Percentiles rank a stretch among this genome's conserved stretches.
Evolutionary conservation across 2,113 vertebrate species (phyloP).

Genomic region (Ochotona princeps): DNA sequence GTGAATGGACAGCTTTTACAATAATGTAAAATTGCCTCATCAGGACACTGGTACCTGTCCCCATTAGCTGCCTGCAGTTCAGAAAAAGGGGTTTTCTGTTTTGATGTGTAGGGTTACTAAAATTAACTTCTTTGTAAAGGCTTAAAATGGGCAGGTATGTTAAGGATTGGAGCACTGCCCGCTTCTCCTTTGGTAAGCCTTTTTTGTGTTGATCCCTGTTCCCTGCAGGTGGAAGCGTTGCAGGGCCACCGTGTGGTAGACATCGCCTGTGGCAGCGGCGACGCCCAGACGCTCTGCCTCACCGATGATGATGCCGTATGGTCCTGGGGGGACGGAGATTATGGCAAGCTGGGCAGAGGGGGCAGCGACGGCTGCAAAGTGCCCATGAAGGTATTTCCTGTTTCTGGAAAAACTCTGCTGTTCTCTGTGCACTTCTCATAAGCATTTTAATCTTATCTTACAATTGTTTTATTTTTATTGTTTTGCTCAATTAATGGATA

Average conservation of each 20-base stretch:
- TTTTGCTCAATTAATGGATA: not conserved
- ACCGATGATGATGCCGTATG: conserved; percentile 98
- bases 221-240: conserved; percentile 94
- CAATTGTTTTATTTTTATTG: too few relatives aligned
- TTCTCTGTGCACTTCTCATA: not conserved
- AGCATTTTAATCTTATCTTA: too few relatives aligned
- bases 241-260: conserved; percentile 98
- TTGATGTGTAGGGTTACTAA: not conserved
- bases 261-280: conserved; percentile 97
- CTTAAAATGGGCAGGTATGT: not conserved
- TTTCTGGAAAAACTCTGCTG: not conserved
- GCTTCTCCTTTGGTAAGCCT: too few relatives aligned
- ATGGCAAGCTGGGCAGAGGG: conserved; percentile 97
- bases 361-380: conserved; percentile 99
- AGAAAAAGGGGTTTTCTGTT: not conserved
- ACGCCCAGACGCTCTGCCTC: conserved; percentile 97
- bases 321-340: conserved; percentile 99
- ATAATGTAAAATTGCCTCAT: not conserved
- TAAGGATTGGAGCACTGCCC: too few relatives aligned
- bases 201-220: not conserved
- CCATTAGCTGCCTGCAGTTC: not conserved
- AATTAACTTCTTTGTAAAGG: not conserved
- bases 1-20: not conserved
- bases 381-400: conserved; percentile 94
- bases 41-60: not conserved